Conservation (phyloP, 2,888 invertebrate species). For the Sericinus montela region DNA sequence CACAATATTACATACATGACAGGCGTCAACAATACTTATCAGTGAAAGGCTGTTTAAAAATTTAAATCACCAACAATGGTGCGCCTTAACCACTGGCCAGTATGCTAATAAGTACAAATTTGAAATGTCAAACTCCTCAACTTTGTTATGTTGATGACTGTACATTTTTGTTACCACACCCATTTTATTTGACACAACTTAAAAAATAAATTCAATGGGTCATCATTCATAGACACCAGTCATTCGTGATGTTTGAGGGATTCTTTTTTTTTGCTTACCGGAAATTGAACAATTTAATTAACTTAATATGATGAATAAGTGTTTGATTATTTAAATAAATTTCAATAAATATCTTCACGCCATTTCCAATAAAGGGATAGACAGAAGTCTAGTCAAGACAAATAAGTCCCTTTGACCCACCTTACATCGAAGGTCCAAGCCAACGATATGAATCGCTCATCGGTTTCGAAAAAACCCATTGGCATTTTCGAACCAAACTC, state of each 20-base stretch:
- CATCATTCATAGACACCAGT: conserved; percentile 43
- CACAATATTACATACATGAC: conserved; percentile 11
- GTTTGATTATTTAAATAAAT: conserved; percentile 1
- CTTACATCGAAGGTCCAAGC: too few relatives aligned
- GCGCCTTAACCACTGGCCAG: conserved; percentile 54
- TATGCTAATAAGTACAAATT: conserved; percentile 62
- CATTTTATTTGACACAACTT: conserved; percentile 41
- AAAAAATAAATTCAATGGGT: conserved; percentile 51
- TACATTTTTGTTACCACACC: conserved; percentile 64
- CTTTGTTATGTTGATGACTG: conserved; percentile 63
- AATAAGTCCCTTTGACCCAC: too few relatives aligned
- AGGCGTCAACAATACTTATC: conserved; percentile 25
- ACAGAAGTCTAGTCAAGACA: too few relatives aligned
- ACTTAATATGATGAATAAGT: conserved; percentile 2
- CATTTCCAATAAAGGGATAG: too few relatives aligned
- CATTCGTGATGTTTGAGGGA: conserved; percentile 20
- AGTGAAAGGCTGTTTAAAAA: conserved; percentile 55
- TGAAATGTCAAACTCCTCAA: conserved; percentile 59
- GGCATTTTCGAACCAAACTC: too few relatives aligned
- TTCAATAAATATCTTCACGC: too few relatives aligned
- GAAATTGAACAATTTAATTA: conserved; percentile 11
- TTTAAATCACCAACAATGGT: conserved; percentile 49
- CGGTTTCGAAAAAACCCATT: too few relatives aligned
- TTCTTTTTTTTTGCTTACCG: conserved; percentile 12
- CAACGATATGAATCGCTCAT: too few relatives aligned